phyloP scores from a whole-genome alignment of 1,140 invertebrate genomes.

The Contarinia nasturtii region DNA sequence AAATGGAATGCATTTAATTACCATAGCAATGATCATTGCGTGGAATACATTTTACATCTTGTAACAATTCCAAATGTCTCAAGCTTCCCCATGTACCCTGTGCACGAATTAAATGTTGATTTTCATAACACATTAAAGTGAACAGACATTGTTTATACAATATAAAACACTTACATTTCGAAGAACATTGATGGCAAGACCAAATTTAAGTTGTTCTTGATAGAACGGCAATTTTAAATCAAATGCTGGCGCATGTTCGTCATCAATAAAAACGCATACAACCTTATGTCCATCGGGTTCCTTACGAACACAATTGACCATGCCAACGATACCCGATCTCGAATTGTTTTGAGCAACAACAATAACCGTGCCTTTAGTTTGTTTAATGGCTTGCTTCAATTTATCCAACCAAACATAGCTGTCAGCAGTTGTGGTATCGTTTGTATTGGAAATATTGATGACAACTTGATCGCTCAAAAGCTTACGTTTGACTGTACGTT shows the following conservation, averaged over 20 bases:
- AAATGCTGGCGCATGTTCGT: slow-evolving; percentile 41
- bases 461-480: slow-evolving; percentile 12
- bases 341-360: slow-evolving; percentile 37
- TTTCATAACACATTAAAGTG: too few species aligned
- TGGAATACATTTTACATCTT: slow-evolving; percentile 17
- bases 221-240: slow-evolving; percentile 39
- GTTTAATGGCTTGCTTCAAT: slow-evolving; percentile 31
- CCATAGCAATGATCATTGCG: slow-evolving; percentile 45
- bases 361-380: slow-evolving; percentile 17
- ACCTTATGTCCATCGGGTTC: slow-evolving; percentile 45
- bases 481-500: slow-evolving; percentile 12
- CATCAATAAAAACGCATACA: slow-evolving; percentile 40
- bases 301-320: slow-evolving; percentile 52
- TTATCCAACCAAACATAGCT: slow-evolving; percentile 30
- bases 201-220: slow-evolving; percentile 38
- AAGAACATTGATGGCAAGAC: slow-evolving; percentile 68
- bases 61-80: slow-evolving; percentile 39
- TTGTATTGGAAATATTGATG: slow-evolving; percentile 11
- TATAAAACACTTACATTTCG: slow-evolving; percentile 28
- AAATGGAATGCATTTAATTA: too few species aligned
- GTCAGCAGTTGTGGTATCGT: slow-evolving; percentile 9
- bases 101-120: background rate
- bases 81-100: slow-evolving; percentile 63
- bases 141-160: too few species aligned
- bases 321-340: slow-evolving; percentile 59